phyloP scores from a whole-genome alignment of 1,140 invertebrate genomes.

The Meloidogyne floridensis region DNA sequence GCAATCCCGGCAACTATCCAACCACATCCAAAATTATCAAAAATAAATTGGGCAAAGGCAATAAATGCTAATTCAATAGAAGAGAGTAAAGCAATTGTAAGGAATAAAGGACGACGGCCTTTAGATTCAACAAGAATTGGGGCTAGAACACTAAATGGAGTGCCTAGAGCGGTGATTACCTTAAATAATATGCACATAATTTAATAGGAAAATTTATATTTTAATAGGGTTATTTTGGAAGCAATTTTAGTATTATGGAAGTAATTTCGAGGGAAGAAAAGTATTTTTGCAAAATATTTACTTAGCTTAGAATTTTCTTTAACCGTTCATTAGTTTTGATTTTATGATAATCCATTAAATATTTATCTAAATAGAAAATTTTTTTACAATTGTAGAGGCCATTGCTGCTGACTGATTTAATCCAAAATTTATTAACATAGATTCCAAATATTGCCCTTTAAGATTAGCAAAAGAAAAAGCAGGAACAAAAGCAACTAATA shows the following conservation, averaged over 20 bases:
- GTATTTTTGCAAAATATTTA: too few species aligned
- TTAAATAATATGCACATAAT: background rate
- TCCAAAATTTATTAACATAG: conserved; percentile 50
- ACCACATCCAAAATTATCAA: conserved; percentile 3
- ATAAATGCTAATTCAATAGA: conserved; percentile 21
- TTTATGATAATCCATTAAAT: too few species aligned
- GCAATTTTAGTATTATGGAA: too few species aligned
- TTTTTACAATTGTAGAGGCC: conserved; percentile 20
- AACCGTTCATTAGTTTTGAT: too few species aligned
- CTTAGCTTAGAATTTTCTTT: too few species aligned
- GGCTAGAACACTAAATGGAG: conserved; percentile 24
- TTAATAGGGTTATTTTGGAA: too few species aligned
- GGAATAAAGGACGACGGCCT: conserved; percentile 28
- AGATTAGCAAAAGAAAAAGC: conserved; percentile 43
- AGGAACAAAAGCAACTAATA: conserved; percentile 36
- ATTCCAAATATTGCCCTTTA: conserved; percentile 48
- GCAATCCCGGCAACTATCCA: conserved; percentile 12
- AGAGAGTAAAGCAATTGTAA: conserved; percentile 5
- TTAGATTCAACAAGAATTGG: conserved; percentile 22
- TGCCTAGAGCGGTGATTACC: conserved; percentile 15
- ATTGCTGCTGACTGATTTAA: conserved; percentile 36
- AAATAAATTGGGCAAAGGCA: conserved; percentile 8
- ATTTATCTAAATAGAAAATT: background rate
- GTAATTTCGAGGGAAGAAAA: too few species aligned
- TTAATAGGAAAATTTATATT: too few species aligned